Evolutionary conservation across 2,113 vertebrate genomes (phyloP).

Genomic region (Sturnus vulgaris): DNA sequence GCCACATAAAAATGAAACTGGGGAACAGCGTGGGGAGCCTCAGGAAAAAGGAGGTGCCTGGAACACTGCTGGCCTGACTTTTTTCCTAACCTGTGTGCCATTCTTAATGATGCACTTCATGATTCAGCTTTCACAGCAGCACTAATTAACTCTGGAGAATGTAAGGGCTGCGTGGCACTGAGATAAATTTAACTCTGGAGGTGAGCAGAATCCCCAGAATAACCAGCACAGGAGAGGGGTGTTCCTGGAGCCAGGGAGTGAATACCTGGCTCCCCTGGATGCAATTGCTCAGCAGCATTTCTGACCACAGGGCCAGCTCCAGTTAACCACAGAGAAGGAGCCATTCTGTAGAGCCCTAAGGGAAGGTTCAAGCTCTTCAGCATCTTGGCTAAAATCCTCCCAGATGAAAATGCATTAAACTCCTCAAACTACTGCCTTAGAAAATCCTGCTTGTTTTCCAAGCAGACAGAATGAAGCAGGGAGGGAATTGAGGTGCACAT

Average conservation of each 20-base stretch:
- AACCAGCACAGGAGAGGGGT: background rate
- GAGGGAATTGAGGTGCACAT: background rate
- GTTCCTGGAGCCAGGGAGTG: background rate
- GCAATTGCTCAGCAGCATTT: background rate
- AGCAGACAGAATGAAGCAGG: background rate
- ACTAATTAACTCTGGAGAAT: background rate
- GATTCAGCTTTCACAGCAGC: background rate
- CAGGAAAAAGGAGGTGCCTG: background rate
- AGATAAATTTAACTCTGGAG: background rate
- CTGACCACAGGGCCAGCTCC: background rate
- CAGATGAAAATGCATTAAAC: background rate
- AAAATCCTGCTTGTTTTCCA: background rate
- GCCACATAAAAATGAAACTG: background rate
- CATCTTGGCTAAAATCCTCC: background rate
- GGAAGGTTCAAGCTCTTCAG: background rate
- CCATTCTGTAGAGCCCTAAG: background rate
- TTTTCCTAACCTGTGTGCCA: background rate
- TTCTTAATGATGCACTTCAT: background rate
- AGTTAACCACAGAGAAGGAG: background rate
- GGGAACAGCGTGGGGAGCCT: background rate
- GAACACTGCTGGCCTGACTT: background rate
- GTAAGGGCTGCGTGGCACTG: background rate
- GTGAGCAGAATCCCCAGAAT: background rate
- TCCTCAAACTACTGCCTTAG: background rate
- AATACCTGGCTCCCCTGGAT: background rate